These are phyloP conservation scores for Tinamus guttatus DNA, from an alignment of 2,113 vertebrate genomes.

Conservation along the genomic window DNA sequence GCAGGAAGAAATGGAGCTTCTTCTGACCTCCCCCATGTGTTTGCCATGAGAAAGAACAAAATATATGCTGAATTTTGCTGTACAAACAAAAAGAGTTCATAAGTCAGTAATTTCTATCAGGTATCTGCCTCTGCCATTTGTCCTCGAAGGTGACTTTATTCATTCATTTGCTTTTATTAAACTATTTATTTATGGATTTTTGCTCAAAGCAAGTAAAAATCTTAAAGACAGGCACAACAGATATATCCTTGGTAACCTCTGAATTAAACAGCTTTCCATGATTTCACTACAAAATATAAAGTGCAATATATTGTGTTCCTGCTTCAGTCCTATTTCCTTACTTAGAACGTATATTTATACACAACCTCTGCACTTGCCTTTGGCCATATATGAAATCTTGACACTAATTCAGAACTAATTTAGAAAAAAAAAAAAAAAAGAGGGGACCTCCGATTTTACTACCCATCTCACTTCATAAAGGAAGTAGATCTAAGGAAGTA, in stretches of 20 bases:
- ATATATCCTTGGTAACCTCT: not conserved
- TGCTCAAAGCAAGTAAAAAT: not conserved
- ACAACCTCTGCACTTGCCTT: not conserved
- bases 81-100: not conserved
- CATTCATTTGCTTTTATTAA: not conserved
- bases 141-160: not conserved
- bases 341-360: not conserved
- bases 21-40: not conserved
- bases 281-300: not conserved
- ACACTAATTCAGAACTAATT: not conserved
- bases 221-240: not conserved
- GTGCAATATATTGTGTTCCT: not conserved
- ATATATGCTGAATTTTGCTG: not conserved
- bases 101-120: not conserved
- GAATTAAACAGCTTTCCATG: rapidly evolving
- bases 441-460: not conserved
- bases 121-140: not conserved
- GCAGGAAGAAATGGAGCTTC: not conserved
- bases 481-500: too few relatives aligned
- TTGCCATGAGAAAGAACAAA: not conserved
- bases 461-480: not conserved
- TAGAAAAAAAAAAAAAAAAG: not conserved
- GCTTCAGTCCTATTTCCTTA: not conserved
- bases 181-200: not conserved
- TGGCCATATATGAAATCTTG: not conserved